phyloP scores from a whole-genome alignment of 2,888 invertebrate genomes.

The Athalia cordata region DNA sequence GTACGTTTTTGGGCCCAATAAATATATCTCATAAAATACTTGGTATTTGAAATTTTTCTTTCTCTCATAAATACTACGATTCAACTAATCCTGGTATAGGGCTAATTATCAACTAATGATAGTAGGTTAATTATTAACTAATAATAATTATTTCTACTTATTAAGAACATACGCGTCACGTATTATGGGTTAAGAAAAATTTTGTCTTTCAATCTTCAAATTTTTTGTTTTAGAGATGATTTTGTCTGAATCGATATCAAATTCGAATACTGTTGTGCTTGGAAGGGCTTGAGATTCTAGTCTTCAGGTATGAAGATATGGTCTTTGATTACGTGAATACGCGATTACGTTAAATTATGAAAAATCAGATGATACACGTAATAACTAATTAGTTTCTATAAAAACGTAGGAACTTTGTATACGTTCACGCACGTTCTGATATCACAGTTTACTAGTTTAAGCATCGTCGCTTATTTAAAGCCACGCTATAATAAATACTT shows the following conservation, averaged over 20 bases:
- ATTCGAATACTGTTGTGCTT: conserved; percentile 6
- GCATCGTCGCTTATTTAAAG: conserved; percentile 60
- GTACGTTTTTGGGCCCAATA: conserved; percentile 62
- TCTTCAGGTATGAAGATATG: not conserved
- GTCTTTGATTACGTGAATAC: not conserved
- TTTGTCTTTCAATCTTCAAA: too few species aligned
- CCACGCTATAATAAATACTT: conserved; percentile 65
- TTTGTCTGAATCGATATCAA: not conserved
- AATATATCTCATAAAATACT: conserved; percentile 55
- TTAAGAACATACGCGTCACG: conserved; percentile 22
- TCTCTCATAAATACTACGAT: conserved; percentile 26
- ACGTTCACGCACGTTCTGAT: conserved; percentile 69
- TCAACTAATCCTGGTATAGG: not conserved
- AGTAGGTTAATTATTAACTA: too few species aligned
- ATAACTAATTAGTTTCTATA: conserved; percentile 41
- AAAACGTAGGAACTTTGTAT: conserved; percentile 70
- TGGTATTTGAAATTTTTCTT: conserved; percentile 1
- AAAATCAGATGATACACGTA: not conserved
- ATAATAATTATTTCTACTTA: too few species aligned
- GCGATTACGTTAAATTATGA: not conserved
- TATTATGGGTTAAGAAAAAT: not conserved
- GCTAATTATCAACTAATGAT: too few species aligned
- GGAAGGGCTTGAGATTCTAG: conserved; percentile 21
- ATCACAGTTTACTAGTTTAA: conserved; percentile 71
- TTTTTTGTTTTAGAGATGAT: too few species aligned